phyloP scores from a whole-genome alignment of 2,888 invertebrate genomes.

The Salticus scenicus region DNA sequence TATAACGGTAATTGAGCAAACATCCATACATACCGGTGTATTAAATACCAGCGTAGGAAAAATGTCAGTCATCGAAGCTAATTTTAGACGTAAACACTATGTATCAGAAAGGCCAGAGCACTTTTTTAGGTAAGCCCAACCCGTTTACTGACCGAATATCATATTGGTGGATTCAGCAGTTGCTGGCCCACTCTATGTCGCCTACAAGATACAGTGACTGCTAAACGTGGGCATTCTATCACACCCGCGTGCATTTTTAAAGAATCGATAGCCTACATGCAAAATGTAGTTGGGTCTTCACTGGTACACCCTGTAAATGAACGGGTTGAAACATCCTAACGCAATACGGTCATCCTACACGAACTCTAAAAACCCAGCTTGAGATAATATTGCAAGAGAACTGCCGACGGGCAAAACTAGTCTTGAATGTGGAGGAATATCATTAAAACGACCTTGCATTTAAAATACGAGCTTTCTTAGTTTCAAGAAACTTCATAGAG shows the following conservation, averaged over 20 bases:
- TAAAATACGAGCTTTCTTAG: not conserved
- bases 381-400: not conserved
- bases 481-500: no score
- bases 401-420: conserved; percentile 1
- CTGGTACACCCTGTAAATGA: conserved; percentile 29
- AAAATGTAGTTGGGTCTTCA: conserved; percentile 24
- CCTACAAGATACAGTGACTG: conserved; percentile 57
- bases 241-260: conserved; percentile 59
- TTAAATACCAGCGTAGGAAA: conserved; percentile 10
- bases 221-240: conserved; percentile 51
- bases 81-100: conserved; percentile 31
- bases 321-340: conserved; percentile 28
- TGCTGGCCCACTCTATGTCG: conserved; percentile 45
- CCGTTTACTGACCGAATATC: conserved; percentile 24
- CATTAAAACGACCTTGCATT: conserved; percentile 2
- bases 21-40: not conserved
- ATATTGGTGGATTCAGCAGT: conserved; percentile 37
- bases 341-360: conserved; percentile 19
- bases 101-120: conserved; percentile 49
- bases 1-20: no score
- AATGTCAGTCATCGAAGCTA: conserved; percentile 13
- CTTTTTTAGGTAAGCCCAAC: conserved; percentile 17
- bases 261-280: conserved; percentile 58
- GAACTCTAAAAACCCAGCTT: not conserved
- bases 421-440: conserved; percentile 4